Percentiles rank a stretch among this genome's conserved stretches.
Evolutionary conservation across 2,888 invertebrate species (phyloP).

Genomic region (Drosophila atroscutellata): DNA sequence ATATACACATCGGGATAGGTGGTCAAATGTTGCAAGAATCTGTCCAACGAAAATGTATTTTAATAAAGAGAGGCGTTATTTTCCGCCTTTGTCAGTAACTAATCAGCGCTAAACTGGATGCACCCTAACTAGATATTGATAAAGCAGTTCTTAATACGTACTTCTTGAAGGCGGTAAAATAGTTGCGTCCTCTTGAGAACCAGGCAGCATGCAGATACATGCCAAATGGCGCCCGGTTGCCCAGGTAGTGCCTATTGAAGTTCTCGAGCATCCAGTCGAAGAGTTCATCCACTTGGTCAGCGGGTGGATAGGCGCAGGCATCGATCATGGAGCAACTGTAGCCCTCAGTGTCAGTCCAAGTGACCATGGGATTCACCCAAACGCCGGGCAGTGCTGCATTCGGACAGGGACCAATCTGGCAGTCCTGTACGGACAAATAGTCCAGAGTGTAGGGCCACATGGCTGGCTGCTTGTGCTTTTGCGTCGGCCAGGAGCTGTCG

Average conservation of each 20-base stretch:
- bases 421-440: conserved; percentile 86
- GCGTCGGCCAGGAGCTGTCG: conserved; percentile 87
- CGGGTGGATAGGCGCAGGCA: conserved; percentile 86
- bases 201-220: conserved; percentile 89
- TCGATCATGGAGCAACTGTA: conserved; percentile 87
- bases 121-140: neutral
- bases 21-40: conserved; percentile 87
- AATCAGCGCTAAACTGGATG: neutral
- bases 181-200: conserved; percentile 86
- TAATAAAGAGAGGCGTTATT: neutral
- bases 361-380: conserved; percentile 88
- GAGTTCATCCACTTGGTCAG: conserved; percentile 85
- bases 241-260: conserved; percentile 88
- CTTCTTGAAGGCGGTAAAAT: conserved; percentile 86
- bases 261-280: conserved; percentile 87
- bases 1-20: conserved; percentile 87
- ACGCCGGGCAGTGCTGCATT: conserved; percentile 85
- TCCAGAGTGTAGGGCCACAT: conserved; percentile 89
- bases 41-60: conserved; percentile 70
- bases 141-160: conserved; percentile 32
- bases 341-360: conserved; percentile 85
- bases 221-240: conserved; percentile 89
- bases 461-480: conserved; percentile 84
- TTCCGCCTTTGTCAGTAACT: neutral
- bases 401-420: conserved; percentile 86